Evolutionary conservation across 2,888 invertebrate genomes (phyloP).

Genomic region (Heliconius ismenius): DNA sequence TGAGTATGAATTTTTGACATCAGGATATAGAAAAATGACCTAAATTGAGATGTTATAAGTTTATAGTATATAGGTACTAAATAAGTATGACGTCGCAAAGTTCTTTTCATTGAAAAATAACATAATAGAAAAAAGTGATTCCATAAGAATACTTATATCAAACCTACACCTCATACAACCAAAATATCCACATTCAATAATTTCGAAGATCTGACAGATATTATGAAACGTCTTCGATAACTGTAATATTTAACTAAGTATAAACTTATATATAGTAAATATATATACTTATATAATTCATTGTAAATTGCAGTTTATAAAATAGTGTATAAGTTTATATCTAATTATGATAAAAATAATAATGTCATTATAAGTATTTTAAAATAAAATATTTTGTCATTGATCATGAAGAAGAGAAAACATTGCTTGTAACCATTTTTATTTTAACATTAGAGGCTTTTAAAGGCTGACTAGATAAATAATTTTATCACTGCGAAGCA

Average conservation of each 20-base stretch:
- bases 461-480: conserved; percentile 62
- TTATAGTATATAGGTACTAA: neutral
- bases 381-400: neutral
- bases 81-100: neutral
- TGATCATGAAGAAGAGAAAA: neutral
- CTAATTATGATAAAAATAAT: neutral
- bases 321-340: neutral
- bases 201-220: conserved; percentile 16
- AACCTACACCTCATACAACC: neutral
- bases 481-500: conserved; percentile 30
- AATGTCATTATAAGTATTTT: neutral
- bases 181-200: neutral
- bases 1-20: neutral
- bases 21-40: neutral
- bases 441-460: conserved; percentile 49
- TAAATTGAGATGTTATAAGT: neutral
- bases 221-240: neutral
- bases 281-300: too few relatives aligned
- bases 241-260: neutral
- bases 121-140: neutral
- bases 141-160: neutral
- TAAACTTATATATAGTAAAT: neutral
- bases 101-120: neutral
- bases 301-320: neutral
- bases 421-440: neutral